A percentile compares a stretch with the other conserved stretches of the same genome.
Conservation (phyloP, 2,113 vertebrate species). For the Pluvianellus socialis region DNA sequence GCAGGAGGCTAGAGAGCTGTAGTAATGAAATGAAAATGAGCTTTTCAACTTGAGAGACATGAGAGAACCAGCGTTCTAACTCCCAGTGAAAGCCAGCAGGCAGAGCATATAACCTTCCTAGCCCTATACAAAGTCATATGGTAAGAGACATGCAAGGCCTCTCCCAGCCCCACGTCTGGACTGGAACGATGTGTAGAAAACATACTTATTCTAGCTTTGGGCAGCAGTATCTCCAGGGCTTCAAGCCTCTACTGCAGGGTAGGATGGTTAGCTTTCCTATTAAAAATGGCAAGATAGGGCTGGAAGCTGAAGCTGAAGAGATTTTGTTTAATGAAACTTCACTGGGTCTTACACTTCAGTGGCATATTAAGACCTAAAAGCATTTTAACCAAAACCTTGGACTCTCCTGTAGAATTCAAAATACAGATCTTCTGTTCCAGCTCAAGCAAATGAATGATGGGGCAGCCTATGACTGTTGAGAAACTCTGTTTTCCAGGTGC, state of each 20-base stretch:
- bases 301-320: neutral
- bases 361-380: neutral
- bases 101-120: neutral
- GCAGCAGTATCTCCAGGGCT: neutral
- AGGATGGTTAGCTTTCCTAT: neutral
- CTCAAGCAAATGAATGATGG: neutral
- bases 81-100: neutral
- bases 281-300: neutral
- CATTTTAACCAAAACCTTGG: neutral
- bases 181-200: neutral
- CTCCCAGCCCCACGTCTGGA: neutral
- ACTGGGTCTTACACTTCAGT: neutral
- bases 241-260: neutral
- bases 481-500: neutral
- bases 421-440: neutral
- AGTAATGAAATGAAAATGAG: conserved; percentile 7
- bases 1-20: neutral
- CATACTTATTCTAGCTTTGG: neutral
- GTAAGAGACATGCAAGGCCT: neutral
- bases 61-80: neutral
- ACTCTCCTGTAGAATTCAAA: neutral
- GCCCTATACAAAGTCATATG: neutral
- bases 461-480: neutral
- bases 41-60: neutral
- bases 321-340: neutral